Evolutionary conservation across 2,113 vertebrate genomes (phyloP), one percentile per base, ranked within the genome.

Genomic region (Callopanchax toddi): DNA sequence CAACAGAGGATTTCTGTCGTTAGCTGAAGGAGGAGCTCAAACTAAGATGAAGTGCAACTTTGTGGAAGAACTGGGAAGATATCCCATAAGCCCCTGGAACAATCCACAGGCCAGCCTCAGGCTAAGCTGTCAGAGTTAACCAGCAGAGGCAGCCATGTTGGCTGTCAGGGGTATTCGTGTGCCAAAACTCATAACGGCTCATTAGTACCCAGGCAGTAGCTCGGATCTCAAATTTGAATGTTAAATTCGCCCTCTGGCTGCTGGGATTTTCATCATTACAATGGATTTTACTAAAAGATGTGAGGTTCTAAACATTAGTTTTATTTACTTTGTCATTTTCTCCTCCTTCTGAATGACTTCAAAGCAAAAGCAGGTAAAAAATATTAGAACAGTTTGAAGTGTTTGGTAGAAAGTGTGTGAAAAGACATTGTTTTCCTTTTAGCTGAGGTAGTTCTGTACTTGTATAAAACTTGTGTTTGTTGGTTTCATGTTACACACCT

Each of bases 291-390:
- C 18, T 10, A 17, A 40, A 23, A 26, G 17, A 58, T 55, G 4
- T 32, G 29, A 8, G 29, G 6, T 3, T 32, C 4, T 32, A 32
- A 32, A 32, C 29, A 32, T 32, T 32, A 3, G 29, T 32, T 32
- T 62, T 55, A 21, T 18, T 71, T 57, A 43, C 78, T 43, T 65
- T 29, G n/a, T 83, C 36, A 1, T 61, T 86, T 51, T 84, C 67
- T 78, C 56, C 32, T 52, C 51, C 66, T 63, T 67, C 58, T 71
- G 42, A 74, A 49, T 59, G 64, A 73, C 83, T 75, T 82, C 80
- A 82, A 86, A 93, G 92, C 77, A 56, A 89, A 83, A 91, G 76
- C 91, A 93, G 89, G 90, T 92, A 91, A 89, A 11, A 16, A 91
- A 89, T 11, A 12, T 29, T 42, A 62, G 32, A 72, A 64, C n/a